Evolutionary conservation across 2,797 vertebrate species (phyloP).

Genomic region (Falco naumanni): DNA sequence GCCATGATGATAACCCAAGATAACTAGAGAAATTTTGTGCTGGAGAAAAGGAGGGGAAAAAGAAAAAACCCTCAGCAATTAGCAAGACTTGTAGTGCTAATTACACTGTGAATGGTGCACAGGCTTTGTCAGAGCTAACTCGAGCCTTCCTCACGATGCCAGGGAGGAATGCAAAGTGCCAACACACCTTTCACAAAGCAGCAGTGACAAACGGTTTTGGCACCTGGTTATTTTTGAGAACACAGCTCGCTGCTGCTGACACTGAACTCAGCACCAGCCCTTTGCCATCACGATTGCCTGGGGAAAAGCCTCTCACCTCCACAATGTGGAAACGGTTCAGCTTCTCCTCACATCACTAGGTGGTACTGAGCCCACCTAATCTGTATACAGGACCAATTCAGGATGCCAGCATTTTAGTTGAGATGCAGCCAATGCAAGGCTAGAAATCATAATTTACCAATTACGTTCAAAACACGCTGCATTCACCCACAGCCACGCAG

Average conservation of each 20-base stretch:
- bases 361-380: neutral
- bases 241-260: neutral
- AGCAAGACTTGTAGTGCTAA: constrained; percentile 74
- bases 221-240: constrained; percentile 40
- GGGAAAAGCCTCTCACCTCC: neutral
- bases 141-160: neutral
- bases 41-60: constrained; percentile 34
- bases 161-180: neutral
- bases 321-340: rapidly evolving
- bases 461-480: neutral
- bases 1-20: constrained; percentile 73
- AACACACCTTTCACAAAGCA: neutral
- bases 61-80: constrained; percentile 53
- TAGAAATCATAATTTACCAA: neutral
- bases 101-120: constrained; percentile 49
- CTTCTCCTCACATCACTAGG: neutral
- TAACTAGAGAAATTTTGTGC: constrained; percentile 63
- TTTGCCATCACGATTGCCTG: neutral
- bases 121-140: constrained; percentile 45
- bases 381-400: neutral
- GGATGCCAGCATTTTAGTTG: neutral
- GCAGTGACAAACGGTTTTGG: neutral
- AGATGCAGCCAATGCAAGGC: neutral
- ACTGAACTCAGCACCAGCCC: rapidly evolving
- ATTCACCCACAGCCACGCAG: neutral